Evolutionary conservation across 2,888 invertebrate genomes (phyloP), one percentile per base, ranked within the genome.

Genomic region (Eupithecia dodoneata): DNA sequence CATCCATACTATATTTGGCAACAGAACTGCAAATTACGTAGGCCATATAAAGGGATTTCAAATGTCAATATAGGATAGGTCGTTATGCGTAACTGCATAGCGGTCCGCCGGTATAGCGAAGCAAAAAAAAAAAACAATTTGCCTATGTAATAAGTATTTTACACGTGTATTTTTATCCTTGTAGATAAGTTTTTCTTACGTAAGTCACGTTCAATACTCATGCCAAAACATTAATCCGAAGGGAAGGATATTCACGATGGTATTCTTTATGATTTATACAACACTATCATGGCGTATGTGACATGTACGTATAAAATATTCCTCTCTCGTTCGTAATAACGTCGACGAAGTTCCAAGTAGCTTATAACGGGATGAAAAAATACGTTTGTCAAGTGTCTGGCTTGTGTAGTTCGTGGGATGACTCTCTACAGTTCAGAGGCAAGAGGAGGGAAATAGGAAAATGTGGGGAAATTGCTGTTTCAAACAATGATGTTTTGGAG

Each of bases 271-370:
- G 66, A 66, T 66, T 42, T 42, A 66, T 66, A 66, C 41, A 42
- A 66, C 15, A 15, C 41, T 42, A 41, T 66, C 65, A 42, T 66
- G 15, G 13, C 42, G 41, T 59, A 9, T 66, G 66, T 66, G 66
- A 66, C 66, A 15, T 30, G 47, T 47, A 30, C 30, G 63, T 30
- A 52, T 71, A 52, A 71, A 71, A 52, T 55, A 55, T 71, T 71
- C 71, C n/a, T 3, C 6, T 55, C 71, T 9, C 55, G 71, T 71
- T 55, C 52, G 52, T 71, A 71, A 71, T 71, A 71, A 71, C 71
- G 66, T 42, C 66, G 69, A 69, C 69, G 15, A 42, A 15, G 9
- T 44, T 42, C 10, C n/a, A 45, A 69, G n/a, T 69, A 69, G 66
- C 66, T 44, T 42, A 69, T 69, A 69, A 69, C 69, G 45, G 45